Base-by-base conservation (phyloP, 1,140 invertebrate species). In the Orchesella cincta region DNA sequence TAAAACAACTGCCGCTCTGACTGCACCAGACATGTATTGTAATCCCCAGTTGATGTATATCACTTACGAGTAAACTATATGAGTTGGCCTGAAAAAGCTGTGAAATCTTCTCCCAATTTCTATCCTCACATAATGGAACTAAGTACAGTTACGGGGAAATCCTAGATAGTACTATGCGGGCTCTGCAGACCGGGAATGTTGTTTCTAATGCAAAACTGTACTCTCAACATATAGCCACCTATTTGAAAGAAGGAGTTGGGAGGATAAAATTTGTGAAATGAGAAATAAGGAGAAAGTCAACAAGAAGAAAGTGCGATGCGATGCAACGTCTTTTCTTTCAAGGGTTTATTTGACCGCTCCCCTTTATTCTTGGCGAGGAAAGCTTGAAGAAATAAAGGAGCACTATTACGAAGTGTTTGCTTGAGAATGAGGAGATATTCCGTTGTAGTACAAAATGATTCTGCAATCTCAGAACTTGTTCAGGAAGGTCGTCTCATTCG, bases 221-320 rank as follows among this genome's bases (percentile, higher is more conserved):
- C n/a, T n/a, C n/a, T n/a, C n/a, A n/a, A n/a, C n/a, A n/a, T n/a
- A n/a, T n/a, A n/a, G n/a, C n/a, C n/a, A n/a, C n/a, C n/a, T n/a
- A n/a, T n/a, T n/a, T n/a, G n/a, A 67, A 67, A 67, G 8, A 33
- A 29, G 62, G 62, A 67, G 36, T 5, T 5, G 71, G 46, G 71
- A 73, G 71, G 35, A 51, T 73, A 51, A 51, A 73, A 73, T 73
- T 73, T 73, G 71, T 73, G 71, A 73, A 73, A 73, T 73, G 71
- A 73, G 71, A 73, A 73, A 51, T 73, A 73, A 73, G 71, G 71
- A 73, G 71, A 73, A 73, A 73, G 71, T 73, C 71, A 73, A 73
- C 35, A 46, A 36, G 57, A n/a, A n/a, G 67, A 51, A 46, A 46
- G 39, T 36, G 28, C n/a, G 71, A 51, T 46, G 71, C 71, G 36